Evolutionary conservation across 1,140 invertebrate genomes (phyloP).

Genomic region (Galleria mellonella): DNA sequence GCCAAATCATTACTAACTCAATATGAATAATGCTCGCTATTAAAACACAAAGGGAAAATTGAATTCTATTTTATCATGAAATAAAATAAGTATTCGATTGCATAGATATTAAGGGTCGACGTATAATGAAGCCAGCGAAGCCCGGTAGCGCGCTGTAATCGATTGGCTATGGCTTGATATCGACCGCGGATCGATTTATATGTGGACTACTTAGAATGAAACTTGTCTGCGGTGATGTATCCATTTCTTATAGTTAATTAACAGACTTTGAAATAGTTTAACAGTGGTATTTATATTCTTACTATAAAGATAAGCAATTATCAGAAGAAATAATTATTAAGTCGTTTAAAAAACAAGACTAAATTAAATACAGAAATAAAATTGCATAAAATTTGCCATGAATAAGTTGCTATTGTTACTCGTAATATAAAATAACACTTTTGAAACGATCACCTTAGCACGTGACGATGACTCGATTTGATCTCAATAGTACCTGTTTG

Average conservation of each 20-base stretch:
- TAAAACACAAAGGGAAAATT: not conserved
- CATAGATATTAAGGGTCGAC: conserved; percentile 8
- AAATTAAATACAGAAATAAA: too few species aligned
- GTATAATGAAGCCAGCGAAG: conserved; percentile 14
- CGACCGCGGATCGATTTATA: conserved; percentile 19
- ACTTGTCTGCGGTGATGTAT: not conserved
- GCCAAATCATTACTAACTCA: conserved; percentile 6
- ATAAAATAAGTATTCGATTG: conserved; percentile 11
- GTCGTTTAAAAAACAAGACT: too few species aligned
- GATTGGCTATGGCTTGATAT: conserved; percentile 38
- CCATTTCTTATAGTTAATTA: not conserved
- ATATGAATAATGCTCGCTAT: not conserved
- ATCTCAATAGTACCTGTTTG: conserved; percentile 53
- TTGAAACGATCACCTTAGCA: conserved; percentile 8
- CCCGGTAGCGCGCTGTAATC: conserved; percentile 30
- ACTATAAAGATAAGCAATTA: too few species aligned
- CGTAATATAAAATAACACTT: not conserved
- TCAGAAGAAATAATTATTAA: too few species aligned
- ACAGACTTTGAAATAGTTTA: not conserved
- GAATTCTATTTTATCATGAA: not conserved
- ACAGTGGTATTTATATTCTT: too few species aligned
- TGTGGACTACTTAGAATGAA: conserved; percentile 6
- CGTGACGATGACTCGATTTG: conserved; percentile 36
- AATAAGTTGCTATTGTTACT: too few species aligned
- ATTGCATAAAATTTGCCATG: too few species aligned